Base-by-base conservation (phyloP, 2,113 vertebrate species). In the Myotis lucifugus region DNA sequence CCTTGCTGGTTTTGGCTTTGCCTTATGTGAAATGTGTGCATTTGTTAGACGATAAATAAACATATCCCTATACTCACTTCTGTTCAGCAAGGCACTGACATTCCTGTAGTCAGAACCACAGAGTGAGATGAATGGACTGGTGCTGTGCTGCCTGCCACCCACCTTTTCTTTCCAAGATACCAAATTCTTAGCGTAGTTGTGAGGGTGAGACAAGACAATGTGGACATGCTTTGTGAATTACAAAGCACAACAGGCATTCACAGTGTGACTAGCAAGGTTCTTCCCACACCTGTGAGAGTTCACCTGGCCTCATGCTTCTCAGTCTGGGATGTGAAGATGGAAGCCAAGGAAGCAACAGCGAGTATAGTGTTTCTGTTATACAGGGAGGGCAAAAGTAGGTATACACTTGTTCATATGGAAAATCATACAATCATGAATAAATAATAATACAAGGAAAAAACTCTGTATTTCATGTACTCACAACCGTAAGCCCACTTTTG, bases 241-340 rank as follows among this genome's bases (percentile, higher is more conserved):
- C 37, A 46, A 40, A 94, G n/a, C 18, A 10, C 4, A 2, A 2
- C 6, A 6, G 1, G 8, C 5, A 29, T 56, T 3, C 56, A 40
- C 42, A 40, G 27, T 0, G 2, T 54, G 61, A 5, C 2, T 1
- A 1, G 6, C 0, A 14, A 50, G 64, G 59, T 8, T 52, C 32
- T 66, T 19, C 52, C 17, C 19, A 19, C 1, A 9, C 32, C 69
- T 48, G 42, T 32, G 89, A 76, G 34, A 56, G 1, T 21, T 25
- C 18, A 83, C 13, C 50, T 48, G 6, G 40, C n/a, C 73, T 14
- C 42, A 50, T 42, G 61, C 34, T 88, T 77, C 13, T 48, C 2
- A 40, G 77, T 3, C 21, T 19, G n/a, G 54, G 11, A 27, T 4
- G 48, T 56, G 69, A 40, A 17, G 4, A 8, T 0, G 37, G 50